Conservation (phyloP, 1,140 invertebrate species). For the Drosophila virilis region DNA sequence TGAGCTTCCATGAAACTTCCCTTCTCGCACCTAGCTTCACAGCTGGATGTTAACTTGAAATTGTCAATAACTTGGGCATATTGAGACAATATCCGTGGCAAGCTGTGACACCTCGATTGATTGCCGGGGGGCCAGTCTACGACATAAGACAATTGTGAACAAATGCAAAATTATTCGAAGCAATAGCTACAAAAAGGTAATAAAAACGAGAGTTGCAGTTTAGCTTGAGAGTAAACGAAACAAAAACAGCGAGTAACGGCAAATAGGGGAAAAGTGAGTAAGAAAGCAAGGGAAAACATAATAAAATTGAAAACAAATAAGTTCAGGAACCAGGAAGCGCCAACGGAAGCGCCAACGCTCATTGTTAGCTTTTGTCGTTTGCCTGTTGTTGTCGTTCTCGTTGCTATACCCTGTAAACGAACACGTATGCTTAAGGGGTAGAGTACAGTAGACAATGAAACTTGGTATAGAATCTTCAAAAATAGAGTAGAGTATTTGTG, state of each 20-base stretch:
- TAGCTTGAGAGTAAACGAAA: slow-evolving; percentile 1
- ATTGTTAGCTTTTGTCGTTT: slow-evolving; percentile 64
- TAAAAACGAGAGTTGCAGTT: background rate
- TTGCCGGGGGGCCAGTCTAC: background rate
- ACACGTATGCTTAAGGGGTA: too few relatives aligned
- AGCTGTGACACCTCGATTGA: slow-evolving; percentile 26
- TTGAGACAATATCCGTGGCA: slow-evolving; percentile 54
- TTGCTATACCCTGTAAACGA: slow-evolving; percentile 24
- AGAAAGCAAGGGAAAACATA: slow-evolving; percentile 13
- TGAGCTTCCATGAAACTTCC: background rate
- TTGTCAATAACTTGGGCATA: slow-evolving; percentile 43
- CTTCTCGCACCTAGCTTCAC: background rate
- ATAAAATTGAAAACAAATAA: slow-evolving; percentile 77
- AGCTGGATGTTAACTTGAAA: slow-evolving; percentile 10
- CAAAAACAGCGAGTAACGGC: slow-evolving; percentile 17
- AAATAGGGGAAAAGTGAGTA: background rate
- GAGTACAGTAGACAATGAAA: too few relatives aligned
- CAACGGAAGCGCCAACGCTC: slow-evolving; percentile 59
- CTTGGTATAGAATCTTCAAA: too few relatives aligned
- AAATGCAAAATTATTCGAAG: slow-evolving; percentile 45
- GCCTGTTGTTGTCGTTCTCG: slow-evolving; percentile 32
- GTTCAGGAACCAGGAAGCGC: slow-evolving; percentile 56
- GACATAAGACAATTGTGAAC: slow-evolving; percentile 29
- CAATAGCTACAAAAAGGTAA: slow-evolving; percentile 22
- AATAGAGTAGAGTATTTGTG: too few relatives aligned